Evolutionary conservation across 1,140 invertebrate species (phyloP), one percentile per base, ranked within the genome.

Genomic region (Ostrea edulis): DNA sequence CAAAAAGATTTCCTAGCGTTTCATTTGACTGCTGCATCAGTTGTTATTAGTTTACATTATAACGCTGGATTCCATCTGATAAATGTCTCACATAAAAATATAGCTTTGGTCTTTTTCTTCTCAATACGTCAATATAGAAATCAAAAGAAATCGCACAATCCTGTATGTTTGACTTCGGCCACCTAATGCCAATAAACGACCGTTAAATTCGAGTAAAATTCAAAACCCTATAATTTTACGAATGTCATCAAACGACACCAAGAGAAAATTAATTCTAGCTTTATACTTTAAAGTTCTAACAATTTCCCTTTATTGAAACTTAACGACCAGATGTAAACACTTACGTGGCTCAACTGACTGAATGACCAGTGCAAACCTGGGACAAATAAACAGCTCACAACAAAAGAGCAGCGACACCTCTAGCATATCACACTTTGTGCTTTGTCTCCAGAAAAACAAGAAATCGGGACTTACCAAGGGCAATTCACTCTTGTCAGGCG

Each of bases 191-290:
- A 25, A 77, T 77, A 77, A 77, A 71, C 9, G 68, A 77, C 68
- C 68, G 68, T 77, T 77, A 77, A 77, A 77, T 35, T 77, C 68
- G 25, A 29, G 25, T 77, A 77, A 62, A 77, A 77, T 77, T 29
- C 29, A 77, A 77, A 29, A 77, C 68, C 68, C 29, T 12, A 25
- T 77, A 17, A 77, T 77, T 77, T 77, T 77, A 25, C 25, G 7
- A 25, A 77, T 8, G 22, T 14, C 14, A 77, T 77, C 25, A 77
- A 77, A 77, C 25, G 68, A 8, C 29, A 25, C 65, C 25, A 77
- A 25, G 29, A 35, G 68, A 77, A 77, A 77, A 77, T 77, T 77
- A 77, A 77, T 77, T 77, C 68, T 11, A 77, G 68, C 68, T 77
- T 77, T 77, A 77, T 77, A 77, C 22, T 77, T 77, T 29, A 77